Evolutionary conservation across 2,797 vertebrate species (phyloP), one percentile per base, ranked within the genome.

Genomic region (Geotrypetes seraphini): DNA sequence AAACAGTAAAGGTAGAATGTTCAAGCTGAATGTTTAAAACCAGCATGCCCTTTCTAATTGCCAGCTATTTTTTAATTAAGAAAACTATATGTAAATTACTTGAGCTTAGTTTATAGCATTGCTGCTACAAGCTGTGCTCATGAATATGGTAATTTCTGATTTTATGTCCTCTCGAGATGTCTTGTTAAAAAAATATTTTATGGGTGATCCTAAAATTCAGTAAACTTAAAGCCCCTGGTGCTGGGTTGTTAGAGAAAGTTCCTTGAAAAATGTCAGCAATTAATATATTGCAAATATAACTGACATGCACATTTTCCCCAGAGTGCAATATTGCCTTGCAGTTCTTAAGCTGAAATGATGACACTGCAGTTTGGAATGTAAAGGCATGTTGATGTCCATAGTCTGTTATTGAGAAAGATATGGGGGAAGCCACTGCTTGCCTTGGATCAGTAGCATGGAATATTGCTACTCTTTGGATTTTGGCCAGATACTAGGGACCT

Each of bases 161-260:
- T 83, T 85, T 81, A 82, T 73, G 64, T 37, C 74, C 80, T 83
- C 76, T 83, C 70, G 74, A 84, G 79, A 76, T 75, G 70, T 81
- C 78, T 85, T 77, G 74, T 84, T 81, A 78, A 81, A 85, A n/a
- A n/a, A 81, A 81, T 72, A 79, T 78, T 79, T 81, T 84, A 83
- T 81, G 69, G 77, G 69, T 43, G 59, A 79, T 77, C 66, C 78
- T 78, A 78, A 80, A 83, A 75, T 79, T 81, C 73, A 68, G 71
- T 78, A 81, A 73, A 79, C 79, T 76, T 76, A 68, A 78, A 75
- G 66, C 64, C 67, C 66, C 64, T 77, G 71, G 68, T 71, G 72
- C 70, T 69, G 75, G 71, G 73, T 74, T 78, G 66, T 78, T 67
- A 75, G 73, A 73, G 75, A 77, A 75, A 77, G 68, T 79, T 80